These are phyloP conservation scores for Masticophis lateralis DNA, from an alignment of 2,797 vertebrate genomes.

Conservation along the genomic window DNA sequence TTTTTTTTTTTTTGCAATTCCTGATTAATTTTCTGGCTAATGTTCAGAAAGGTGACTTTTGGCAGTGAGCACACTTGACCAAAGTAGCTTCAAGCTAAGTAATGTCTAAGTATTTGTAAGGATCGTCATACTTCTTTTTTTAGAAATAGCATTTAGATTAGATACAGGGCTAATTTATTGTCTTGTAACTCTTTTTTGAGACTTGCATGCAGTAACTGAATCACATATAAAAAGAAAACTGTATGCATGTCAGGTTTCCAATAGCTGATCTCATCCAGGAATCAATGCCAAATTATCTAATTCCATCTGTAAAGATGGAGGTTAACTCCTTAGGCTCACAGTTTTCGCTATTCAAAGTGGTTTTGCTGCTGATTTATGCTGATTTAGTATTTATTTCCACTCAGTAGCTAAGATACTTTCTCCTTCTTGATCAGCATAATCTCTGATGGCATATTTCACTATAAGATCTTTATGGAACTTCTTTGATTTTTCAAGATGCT, in stretches of 20 bases:
- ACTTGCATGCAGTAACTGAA: background rate
- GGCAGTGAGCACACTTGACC: conserved; percentile 63
- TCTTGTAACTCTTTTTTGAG: conserved; percentile 21
- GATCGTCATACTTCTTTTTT: conserved; percentile 52
- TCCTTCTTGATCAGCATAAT: conserved; percentile 23
- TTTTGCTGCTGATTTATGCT: background rate
- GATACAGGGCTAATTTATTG: conserved; percentile 51
- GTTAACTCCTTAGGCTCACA: background rate
- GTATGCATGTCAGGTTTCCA: conserved; percentile 29
- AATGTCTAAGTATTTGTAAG: conserved; percentile 56
- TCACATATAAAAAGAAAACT: conserved; percentile 34
- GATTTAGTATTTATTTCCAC: background rate
- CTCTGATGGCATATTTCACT: conserved; percentile 26
- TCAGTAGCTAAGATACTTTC: background rate
- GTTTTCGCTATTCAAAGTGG: background rate
- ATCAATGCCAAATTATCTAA: conserved; percentile 28
- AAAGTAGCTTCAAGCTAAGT: conserved; percentile 65
- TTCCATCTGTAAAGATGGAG: conserved; percentile 3
- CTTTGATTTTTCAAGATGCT: conserved; percentile 17
- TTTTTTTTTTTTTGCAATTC: conserved; percentile 44
- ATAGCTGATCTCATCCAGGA: conserved; percentile 27
- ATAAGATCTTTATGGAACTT: conserved; percentile 18
- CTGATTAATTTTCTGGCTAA: conserved; percentile 63
- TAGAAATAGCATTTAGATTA: conserved; percentile 62
- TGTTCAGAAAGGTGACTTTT: conserved; percentile 66